phyloP scores from a whole-genome alignment of 2,797 vertebrate species.

The Xiphorhynchus erythropygius region DNA sequence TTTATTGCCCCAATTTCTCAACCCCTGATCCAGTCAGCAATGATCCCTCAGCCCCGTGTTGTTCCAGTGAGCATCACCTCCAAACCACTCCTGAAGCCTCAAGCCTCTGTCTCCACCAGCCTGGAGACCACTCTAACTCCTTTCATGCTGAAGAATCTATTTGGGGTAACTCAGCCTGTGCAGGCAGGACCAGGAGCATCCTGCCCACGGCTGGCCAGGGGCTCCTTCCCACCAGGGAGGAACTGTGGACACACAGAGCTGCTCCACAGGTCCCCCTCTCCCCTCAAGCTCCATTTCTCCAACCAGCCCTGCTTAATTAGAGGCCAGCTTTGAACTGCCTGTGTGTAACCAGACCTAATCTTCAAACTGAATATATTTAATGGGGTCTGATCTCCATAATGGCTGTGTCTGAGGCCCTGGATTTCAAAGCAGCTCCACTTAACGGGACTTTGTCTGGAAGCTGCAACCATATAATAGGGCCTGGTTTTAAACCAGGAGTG shows the following conservation, averaged over 20 bases:
- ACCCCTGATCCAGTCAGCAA: neutral
- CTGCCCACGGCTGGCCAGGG: neutral
- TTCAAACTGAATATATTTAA: slow-evolving; percentile 56
- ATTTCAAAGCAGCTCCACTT: slow-evolving; percentile 61
- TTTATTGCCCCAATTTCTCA: neutral
- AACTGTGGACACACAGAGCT: neutral
- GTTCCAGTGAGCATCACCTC: neutral
- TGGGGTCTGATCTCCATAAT: slow-evolving; percentile 42
- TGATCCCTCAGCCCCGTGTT: neutral
- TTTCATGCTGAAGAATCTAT: neutral
- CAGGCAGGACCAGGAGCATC: neutral
- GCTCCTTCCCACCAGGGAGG: neutral
- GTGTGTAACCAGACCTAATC: slow-evolving; percentile 6
- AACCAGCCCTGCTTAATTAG: neutral
- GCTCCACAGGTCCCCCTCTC: neutral
- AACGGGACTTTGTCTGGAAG: slow-evolving; percentile 14
- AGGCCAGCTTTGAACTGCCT: slow-evolving; percentile 49
- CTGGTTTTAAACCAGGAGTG: slow-evolving; percentile 4
- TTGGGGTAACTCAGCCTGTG: fast-evolving
- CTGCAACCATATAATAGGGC: neutral
- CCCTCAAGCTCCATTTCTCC: neutral
- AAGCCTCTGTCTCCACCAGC: neutral
- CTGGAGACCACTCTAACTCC: neutral
- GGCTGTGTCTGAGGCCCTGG: slow-evolving; percentile 7
- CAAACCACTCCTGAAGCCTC: neutral